Evolutionary conservation across 2,797 vertebrate species (phyloP).

Genomic region (Mallotus villosus): DNA sequence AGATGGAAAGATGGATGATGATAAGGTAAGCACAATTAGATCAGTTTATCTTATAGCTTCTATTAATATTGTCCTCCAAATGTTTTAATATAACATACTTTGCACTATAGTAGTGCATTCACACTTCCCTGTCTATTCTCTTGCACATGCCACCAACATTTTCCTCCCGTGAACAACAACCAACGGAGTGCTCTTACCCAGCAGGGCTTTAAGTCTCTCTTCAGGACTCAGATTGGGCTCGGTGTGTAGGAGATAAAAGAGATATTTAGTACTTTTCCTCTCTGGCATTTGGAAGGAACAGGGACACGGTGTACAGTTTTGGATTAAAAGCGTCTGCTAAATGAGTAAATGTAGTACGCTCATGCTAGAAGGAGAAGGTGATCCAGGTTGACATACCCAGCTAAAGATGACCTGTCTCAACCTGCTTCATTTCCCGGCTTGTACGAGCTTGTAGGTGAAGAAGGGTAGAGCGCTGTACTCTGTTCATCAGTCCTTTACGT

Average conservation of each 20-base stretch:
- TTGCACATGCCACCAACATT: neutral
- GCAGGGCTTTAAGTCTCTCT: neutral
- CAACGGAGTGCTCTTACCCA: neutral
- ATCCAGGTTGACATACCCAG: neutral
- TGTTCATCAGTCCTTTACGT: neutral
- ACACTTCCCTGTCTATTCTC: neutral
- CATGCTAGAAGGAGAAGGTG: slow-evolving; percentile 8
- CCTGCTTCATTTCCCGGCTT: slow-evolving; percentile 15
- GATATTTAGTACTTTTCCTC: slow-evolving; percentile 18
- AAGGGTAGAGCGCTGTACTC: neutral
- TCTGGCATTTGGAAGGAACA: slow-evolving; percentile 34
- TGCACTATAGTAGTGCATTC: neutral
- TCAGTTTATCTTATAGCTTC: no score
- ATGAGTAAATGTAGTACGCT: neutral
- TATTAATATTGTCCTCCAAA: no score
- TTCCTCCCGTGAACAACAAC: neutral
- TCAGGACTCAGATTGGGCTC: no score
- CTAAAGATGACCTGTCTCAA: slow-evolving; percentile 30
- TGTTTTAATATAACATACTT: neutral
- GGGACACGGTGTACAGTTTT: neutral
- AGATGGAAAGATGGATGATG: slow-evolving; percentile 72
- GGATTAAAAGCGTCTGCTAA: no score
- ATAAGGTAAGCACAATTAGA: slow-evolving; percentile 57
- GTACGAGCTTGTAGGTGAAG: slow-evolving; percentile 12
- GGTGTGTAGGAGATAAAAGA: no score